These are phyloP conservation scores for Plutella xylostella DNA, from an alignment of 2,888 invertebrate genomes.

Conservation along the genomic window DNA sequence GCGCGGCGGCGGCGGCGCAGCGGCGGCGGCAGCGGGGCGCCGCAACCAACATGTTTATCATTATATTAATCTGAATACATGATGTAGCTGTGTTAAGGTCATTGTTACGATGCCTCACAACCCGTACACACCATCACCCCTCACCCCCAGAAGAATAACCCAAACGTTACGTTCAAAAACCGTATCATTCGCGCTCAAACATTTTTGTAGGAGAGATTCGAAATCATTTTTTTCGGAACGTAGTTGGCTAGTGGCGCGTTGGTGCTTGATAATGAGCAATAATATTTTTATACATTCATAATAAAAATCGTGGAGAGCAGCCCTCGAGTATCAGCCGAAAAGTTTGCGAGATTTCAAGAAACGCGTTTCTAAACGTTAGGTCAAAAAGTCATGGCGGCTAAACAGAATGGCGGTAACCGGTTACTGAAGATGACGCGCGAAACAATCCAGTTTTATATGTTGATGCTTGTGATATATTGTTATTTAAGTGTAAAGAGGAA, in stretches of 20 bases:
- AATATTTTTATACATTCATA: conserved; percentile 70
- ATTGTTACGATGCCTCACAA: conserved; percentile 42
- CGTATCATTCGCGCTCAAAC: conserved; percentile 55
- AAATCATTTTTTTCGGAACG: conserved; percentile 55
- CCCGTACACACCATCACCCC: conserved; percentile 29
- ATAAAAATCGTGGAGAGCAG: conserved; percentile 43
- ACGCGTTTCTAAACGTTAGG: conserved; percentile 34
- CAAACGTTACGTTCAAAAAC: conserved; percentile 34
- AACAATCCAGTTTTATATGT: conserved; percentile 51
- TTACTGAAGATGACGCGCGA: conserved; percentile 13
- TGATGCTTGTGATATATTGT: conserved; percentile 70
- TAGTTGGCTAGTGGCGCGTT: conserved; percentile 66
- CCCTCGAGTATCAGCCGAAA: conserved; percentile 29
- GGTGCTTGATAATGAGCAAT: conserved; percentile 69
- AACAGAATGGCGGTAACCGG: conserved; percentile 11
- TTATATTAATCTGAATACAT: conserved; percentile 50
- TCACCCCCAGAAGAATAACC: conserved; percentile 24
- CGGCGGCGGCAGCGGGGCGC: conserved; percentile 14
- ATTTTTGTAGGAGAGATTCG: conserved; percentile 49
- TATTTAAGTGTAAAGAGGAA: conserved; percentile 68
- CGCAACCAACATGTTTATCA: conserved; percentile 21
- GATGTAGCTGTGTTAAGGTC: conserved; percentile 63
- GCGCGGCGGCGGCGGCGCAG: conserved; percentile 14
- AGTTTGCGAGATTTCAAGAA: conserved; percentile 15
- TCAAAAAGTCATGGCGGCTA: conserved; percentile 43